A percentile compares a stretch with the other conserved stretches of the same genome.
phyloP scores from a whole-genome alignment of 1,140 invertebrate genomes.

The Diprion similis region DNA sequence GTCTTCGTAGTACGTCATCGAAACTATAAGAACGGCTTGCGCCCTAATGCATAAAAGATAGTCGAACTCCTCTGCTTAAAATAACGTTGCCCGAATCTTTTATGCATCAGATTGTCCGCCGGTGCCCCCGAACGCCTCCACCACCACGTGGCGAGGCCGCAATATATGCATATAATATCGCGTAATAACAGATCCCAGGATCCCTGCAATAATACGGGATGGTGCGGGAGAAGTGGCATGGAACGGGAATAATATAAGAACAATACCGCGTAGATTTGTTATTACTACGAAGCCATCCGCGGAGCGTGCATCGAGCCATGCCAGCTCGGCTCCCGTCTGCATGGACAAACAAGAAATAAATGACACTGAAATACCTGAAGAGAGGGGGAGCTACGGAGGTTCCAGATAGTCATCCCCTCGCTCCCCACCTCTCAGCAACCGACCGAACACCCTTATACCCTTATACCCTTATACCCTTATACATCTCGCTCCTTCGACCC shows the following conservation, averaged over 20 bases:
- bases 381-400: no score
- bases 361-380: no score
- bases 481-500: neutral
- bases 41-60: slow-evolving; percentile 1
- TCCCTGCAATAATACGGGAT: neutral
- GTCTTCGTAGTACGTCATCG: no score
- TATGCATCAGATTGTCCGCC: neutral
- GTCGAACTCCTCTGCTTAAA: neutral
- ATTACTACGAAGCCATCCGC: no score
- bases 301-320: no score
- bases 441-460: neutral
- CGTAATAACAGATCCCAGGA: neutral
- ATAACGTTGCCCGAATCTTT: neutral
- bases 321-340: no score
- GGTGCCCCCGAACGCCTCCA: neutral
- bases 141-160: neutral
- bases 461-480: neutral
- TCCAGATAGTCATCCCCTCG: no score
- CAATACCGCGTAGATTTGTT: no score
- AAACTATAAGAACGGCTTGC: neutral
- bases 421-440: no score
- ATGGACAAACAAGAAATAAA: no score
- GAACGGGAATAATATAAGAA: neutral
- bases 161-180: slow-evolving; percentile 1
- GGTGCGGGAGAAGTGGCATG: neutral